A percentile compares a stretch with the other conserved stretches of the same genome.
Evolutionary conservation across 2,888 invertebrate species (phyloP).

Genomic region (Synanthedon tipuliformis): DNA sequence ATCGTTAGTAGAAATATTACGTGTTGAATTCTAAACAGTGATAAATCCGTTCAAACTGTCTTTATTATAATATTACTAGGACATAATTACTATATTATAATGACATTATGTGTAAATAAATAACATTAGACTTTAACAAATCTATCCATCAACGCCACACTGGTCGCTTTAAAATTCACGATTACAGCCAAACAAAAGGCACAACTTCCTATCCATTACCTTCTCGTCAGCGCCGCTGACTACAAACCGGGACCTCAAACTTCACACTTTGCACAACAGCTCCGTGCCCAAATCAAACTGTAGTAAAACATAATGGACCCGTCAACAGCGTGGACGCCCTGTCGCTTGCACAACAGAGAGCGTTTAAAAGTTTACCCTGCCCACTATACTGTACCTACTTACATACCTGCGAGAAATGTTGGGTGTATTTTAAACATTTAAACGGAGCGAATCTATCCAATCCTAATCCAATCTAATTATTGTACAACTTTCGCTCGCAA

Average conservation of each 20-base stretch:
- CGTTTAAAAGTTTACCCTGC: constrained; percentile 37
- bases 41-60: no score
- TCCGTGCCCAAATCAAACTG: constrained; percentile 20
- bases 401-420: no score
- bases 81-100: not conserved
- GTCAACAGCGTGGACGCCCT: constrained; percentile 35
- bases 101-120: not conserved
- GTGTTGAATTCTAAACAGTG: no score
- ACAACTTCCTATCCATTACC: not conserved
- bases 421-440: no score
- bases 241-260: not conserved
- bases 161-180: not conserved
- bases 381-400: not conserved
- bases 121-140: not conserved
- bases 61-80: not conserved
- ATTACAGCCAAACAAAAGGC: not conserved
- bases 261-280: not conserved
- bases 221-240: not conserved
- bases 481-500: no score
- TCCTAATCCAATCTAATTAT: no score
- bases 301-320: constrained; percentile 36
- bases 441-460: no score
- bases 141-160: not conserved
- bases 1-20: no score
- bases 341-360: constrained; percentile 38